Evolutionary conservation across 2,113 vertebrate species (phyloP).

Genomic region (Myrmecophaga tridactyla): DNA sequence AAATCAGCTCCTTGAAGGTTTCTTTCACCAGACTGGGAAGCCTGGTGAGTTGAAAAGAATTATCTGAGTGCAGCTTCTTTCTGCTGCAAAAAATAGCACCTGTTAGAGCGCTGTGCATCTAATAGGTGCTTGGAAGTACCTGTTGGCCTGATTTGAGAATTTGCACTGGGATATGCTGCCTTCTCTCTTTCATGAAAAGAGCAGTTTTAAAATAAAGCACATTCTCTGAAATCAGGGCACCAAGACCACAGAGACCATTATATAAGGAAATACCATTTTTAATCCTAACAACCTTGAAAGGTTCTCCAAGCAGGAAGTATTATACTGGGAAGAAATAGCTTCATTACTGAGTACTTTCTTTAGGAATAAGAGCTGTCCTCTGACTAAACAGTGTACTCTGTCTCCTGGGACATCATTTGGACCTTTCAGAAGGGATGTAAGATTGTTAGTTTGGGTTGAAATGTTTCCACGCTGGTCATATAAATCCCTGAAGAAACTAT

Average conservation of each 20-base stretch:
- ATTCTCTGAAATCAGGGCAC: slow-evolving; percentile 32
- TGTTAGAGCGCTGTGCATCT: background rate
- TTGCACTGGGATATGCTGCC: background rate
- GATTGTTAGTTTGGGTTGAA: background rate
- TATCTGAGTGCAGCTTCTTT: background rate
- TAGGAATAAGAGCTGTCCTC: background rate
- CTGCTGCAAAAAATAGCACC: too few species aligned
- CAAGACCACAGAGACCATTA: slow-evolving; percentile 32
- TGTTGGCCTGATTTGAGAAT: background rate
- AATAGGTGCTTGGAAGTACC: background rate
- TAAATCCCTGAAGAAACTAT: background rate
- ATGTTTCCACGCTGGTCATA: background rate
- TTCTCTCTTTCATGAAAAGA: slow-evolving; percentile 25
- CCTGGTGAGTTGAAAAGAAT: background rate
- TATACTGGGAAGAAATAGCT: background rate
- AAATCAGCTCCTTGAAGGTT: background rate
- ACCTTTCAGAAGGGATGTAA: background rate
- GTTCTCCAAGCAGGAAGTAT: background rate
- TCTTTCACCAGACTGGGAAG: background rate
- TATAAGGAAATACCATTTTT: slow-evolving; percentile 43
- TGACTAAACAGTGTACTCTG: background rate
- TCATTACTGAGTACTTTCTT: background rate
- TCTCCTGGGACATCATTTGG: background rate
- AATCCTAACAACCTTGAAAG: background rate
- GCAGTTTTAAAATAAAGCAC: slow-evolving; percentile 47